These are phyloP conservation scores for Tauraco erythrolophus DNA, from an alignment of 2,113 vertebrate genomes.

Conservation along the genomic window DNA sequence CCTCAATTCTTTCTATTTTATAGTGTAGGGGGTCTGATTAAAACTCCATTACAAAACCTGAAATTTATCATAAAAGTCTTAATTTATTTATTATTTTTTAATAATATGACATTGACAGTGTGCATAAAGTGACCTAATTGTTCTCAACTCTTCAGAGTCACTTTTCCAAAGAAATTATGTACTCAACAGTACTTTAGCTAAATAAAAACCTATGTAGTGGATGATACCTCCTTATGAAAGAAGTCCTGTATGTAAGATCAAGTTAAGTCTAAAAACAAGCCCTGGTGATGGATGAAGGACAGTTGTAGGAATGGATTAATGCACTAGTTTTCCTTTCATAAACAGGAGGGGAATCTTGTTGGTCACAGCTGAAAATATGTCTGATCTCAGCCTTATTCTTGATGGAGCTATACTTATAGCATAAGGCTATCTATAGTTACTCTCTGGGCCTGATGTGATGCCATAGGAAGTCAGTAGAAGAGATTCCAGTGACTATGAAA, in stretches of 20 bases:
- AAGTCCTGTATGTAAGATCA: background rate
- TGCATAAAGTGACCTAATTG: background rate
- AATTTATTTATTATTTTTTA: background rate
- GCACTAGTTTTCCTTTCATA: background rate
- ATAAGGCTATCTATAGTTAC: background rate
- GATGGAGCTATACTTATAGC: background rate
- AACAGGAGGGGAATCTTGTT: background rate
- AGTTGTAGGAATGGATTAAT: background rate
- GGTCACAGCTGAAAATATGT: background rate
- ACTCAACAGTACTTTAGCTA: background rate
- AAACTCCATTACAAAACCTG: background rate
- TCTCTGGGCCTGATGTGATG: background rate
- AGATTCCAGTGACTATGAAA: background rate
- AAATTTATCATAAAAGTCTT: background rate
- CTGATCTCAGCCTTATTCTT: background rate
- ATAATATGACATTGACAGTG: background rate
- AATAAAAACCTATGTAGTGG: background rate
- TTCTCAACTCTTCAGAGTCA: background rate
- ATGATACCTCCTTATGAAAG: background rate
- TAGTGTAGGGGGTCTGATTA: background rate
- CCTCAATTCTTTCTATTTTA: background rate
- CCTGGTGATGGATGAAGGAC: fast-evolving
- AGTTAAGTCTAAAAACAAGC: background rate
- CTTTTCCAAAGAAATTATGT: background rate
- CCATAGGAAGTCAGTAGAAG: background rate